phyloP scores from a whole-genome alignment of 2,797 vertebrate species.

The Anguilla megastoma region DNA sequence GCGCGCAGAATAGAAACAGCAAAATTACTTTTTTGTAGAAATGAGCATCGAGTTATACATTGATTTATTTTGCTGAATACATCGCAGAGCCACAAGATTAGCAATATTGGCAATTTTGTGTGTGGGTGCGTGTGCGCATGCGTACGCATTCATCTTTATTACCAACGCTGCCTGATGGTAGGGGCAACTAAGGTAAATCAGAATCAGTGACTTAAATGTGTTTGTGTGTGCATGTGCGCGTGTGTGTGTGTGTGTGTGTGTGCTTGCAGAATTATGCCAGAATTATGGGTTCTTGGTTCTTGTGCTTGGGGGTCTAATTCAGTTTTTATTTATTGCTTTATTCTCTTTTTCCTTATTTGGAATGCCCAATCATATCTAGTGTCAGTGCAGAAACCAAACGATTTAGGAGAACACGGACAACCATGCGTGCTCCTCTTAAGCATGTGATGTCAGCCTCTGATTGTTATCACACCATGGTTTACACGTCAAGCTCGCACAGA shows the following conservation, averaged over 20 bases:
- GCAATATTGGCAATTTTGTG: neutral
- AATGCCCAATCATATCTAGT: neutral
- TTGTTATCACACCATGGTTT: too few species aligned
- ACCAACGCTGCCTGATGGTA: neutral
- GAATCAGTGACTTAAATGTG: neutral
- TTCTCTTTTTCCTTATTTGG: neutral
- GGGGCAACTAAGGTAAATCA: neutral
- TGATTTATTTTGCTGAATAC: neutral
- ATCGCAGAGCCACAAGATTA: neutral
- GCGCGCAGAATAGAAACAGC: neutral
- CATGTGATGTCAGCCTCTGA: too few species aligned
- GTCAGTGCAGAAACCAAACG: neutral
- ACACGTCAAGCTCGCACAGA: too few species aligned
- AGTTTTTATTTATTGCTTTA: too few species aligned
- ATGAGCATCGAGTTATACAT: neutral
- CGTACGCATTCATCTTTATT: neutral
- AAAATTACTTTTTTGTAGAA: neutral
- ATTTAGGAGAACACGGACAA: too few species aligned
- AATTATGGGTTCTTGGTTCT: too few species aligned
- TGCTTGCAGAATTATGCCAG: neutral
- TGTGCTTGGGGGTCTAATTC: too few species aligned
- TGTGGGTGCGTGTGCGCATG: neutral
- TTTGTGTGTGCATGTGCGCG: neutral
- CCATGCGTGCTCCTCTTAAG: too few species aligned
- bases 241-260: neutral